Base-by-base conservation (phyloP, 2,797 vertebrate genomes). In the Apogon talboti region DNA sequence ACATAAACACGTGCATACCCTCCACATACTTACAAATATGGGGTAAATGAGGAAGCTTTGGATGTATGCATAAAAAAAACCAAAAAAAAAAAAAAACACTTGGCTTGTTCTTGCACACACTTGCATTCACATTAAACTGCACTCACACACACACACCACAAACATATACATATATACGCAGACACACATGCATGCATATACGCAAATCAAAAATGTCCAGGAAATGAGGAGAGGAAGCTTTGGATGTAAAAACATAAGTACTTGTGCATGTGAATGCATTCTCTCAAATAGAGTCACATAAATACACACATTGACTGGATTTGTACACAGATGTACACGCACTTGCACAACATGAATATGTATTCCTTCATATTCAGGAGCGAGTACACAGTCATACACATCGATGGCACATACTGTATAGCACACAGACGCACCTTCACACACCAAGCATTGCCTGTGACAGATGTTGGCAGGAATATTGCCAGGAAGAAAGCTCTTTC, bases 391-490 rank as follows among this genome's bases (percentile, higher is more conserved):
- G 61, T 64, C 71, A 40, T 52, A 59, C 79, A 79, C 84, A 43
- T 19, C 55, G 75, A 60, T 83, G 82, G 59, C 76, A 65, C 76
- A 75, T 55, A 77, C 59, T 74, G 73, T 83, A 84, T 65, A 71
- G 66, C 61, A 11, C 55, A 21, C 62, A 81, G 56, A 72, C 81
- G 77, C 84, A 90, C 88, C 79, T 85, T 82, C 85, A 79, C 86
- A 84, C 88, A 78, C 78, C 70, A 43, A 87, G 78, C 90, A 52
- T 70, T 65, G 90, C 86, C 82, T 79, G 85, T 90, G 93, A 94
- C 92, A 93, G 91, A 93, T 93, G 91, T 90, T 93, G 90, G 92
- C 93, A 88, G 86, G 81, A 89, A 84, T 92, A 86, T 86, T 86
- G 86, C 84, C 86, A 88, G 86, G 86, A 87, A 91, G 80, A 91